Percentiles rank a stretch among this genome's conserved stretches.
Evolutionary conservation across 2,113 vertebrate genomes (phyloP).

Genomic region (Malurus cyaneus): DNA sequence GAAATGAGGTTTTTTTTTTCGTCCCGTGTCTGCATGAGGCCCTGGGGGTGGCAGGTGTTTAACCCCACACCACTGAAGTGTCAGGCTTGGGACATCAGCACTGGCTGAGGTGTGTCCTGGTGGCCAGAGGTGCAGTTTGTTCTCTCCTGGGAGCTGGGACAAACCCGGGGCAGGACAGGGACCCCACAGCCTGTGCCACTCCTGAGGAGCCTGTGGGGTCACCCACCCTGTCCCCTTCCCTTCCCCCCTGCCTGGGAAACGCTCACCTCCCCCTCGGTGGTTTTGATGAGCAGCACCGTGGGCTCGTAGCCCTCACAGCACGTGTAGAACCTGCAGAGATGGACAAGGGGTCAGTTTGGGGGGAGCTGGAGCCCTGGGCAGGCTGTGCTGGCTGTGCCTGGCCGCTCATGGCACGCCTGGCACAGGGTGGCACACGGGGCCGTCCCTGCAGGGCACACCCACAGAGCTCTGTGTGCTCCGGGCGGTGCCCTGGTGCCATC

Average conservation of each 20-base stretch:
- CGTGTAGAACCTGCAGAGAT: neutral
- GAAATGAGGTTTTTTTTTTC: neutral
- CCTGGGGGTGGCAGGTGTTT: neutral
- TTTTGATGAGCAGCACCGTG: neutral
- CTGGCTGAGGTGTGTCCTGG: neutral
- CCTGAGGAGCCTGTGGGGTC: neutral
- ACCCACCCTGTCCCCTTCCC: neutral
- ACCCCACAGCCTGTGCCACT: rapidly evolving
- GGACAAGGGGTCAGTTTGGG: neutral
- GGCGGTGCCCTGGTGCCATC: neutral
- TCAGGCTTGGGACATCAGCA: neutral
- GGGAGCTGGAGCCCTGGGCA: neutral
- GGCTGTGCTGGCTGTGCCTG: neutral
- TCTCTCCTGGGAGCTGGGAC: neutral
- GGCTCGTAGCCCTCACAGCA: neutral
- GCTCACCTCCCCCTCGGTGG: neutral
- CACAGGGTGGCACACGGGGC: rapidly evolving
- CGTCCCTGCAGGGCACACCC: neutral
- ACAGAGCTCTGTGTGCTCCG: rapidly evolving
- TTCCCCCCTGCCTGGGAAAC: neutral
- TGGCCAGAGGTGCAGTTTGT: neutral
- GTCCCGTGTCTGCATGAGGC: neutral
- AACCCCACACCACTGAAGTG: neutral
- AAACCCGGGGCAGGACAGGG: neutral
- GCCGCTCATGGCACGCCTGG: rapidly evolving